Evolutionary conservation across 2,888 invertebrate genomes (phyloP).

Genomic region (Carcina quercana): DNA sequence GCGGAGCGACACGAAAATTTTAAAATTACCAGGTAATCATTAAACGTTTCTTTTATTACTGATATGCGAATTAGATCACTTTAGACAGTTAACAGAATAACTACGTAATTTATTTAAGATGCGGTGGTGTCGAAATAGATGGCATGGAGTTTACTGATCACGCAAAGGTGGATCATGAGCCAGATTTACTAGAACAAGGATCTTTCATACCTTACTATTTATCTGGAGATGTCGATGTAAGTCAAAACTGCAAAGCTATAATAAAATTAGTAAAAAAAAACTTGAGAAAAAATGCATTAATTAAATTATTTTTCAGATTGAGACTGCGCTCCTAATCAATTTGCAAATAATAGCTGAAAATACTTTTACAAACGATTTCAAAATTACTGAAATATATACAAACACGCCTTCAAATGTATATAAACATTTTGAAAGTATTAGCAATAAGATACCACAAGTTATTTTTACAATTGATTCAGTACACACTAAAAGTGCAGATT

Average conservation of each 20-base stretch:
- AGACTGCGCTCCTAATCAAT: conserved; percentile 30
- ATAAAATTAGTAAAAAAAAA: neutral
- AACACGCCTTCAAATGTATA: conserved; percentile 16
- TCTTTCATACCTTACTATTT: conserved; percentile 26
- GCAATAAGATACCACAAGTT: conserved; percentile 13
- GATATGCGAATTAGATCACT: too few relatives aligned
- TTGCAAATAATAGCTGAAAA: conserved; percentile 40
- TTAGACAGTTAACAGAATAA: too few relatives aligned
- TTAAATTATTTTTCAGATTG: conserved; percentile 25
- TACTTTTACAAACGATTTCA: conserved; percentile 3
- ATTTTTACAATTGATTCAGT: conserved; percentile 12
- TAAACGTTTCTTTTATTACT: too few relatives aligned
- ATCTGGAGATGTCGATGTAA: conserved; percentile 27
- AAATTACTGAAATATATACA: conserved; percentile 22
- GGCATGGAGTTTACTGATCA: conserved; percentile 24
- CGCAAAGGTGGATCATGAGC: conserved; percentile 14
- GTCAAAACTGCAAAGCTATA: conserved; percentile 8
- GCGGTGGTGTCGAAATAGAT: conserved; percentile 29
- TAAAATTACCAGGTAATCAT: too few relatives aligned
- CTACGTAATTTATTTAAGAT: conserved; percentile 18
- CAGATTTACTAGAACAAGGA: conserved; percentile 20
- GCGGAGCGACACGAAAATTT: too few relatives aligned
- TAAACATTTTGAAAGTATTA: conserved; percentile 21
- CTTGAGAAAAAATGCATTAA: neutral
- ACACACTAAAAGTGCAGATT: conserved; percentile 3